These are phyloP conservation scores for Sinhomidia bicolor DNA, from an alignment of 2,888 invertebrate species.

Conservation along the genomic window DNA sequence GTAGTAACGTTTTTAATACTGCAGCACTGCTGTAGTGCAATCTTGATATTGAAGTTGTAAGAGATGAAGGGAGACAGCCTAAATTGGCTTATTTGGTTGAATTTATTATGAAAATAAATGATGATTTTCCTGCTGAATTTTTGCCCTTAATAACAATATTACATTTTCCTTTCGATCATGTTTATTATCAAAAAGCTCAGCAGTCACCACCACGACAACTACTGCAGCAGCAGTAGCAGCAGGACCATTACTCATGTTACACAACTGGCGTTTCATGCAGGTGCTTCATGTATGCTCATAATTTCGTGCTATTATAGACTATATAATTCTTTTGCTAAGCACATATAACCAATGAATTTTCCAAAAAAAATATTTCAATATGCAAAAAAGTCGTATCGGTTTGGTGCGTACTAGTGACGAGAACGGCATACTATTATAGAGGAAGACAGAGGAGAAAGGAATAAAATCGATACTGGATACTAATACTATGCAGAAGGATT, in stretches of 20 bases:
- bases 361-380: neutral
- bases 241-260: neutral
- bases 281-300: neutral
- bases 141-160: neutral
- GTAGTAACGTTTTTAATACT: too few relatives aligned
- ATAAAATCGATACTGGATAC: constrained; percentile 41
- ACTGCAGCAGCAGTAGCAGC: neutral
- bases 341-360: neutral
- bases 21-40: too few relatives aligned
- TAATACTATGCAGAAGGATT: neutral
- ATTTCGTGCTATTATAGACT: neutral
- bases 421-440: neutral
- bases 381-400: too few relatives aligned
- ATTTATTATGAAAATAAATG: constrained; percentile 3
- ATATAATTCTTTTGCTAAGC: too few relatives aligned
- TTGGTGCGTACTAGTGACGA: neutral
- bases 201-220: too few relatives aligned
- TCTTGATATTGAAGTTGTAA: neutral
- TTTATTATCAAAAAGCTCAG: neutral
- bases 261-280: neutral
- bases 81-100: neutral
- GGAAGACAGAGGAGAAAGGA: neutral
- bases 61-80: neutral
- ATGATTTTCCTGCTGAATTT: neutral
- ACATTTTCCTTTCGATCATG: neutral